Evolutionary conservation across 2,797 vertebrate species (phyloP), one percentile per base, ranked within the genome.

Genomic region (Falco berigora): DNA sequence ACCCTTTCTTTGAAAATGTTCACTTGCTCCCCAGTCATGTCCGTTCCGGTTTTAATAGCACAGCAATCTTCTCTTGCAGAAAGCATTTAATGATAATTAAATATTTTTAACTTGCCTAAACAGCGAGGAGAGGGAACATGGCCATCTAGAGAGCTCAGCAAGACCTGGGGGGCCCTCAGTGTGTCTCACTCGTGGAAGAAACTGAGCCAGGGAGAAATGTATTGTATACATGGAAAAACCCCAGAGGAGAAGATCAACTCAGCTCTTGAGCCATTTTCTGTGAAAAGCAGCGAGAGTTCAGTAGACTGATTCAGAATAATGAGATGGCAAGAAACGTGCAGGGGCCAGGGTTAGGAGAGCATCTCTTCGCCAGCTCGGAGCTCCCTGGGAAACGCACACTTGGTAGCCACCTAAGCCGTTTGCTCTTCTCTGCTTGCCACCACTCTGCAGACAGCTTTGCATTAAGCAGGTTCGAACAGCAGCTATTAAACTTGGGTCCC

Each of bases 51-150:
- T 92, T 68, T 36, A 92, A 87, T 1, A 92, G 75, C 59, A 3
- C n/a, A 10, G 86, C 71, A 69, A 78, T 86, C 88, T 88, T 46
- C 71, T 61, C 58, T 52, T 53, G 89, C 82, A 94, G 72, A 42
- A 68, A 75, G 94, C 58, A 17, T 30, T 79, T 90, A 67, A 55
- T 40, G 67, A 13, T 63, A 92, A 94, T 95, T 28, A 89, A 89
- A 40, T 16, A 27, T 32, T 73, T 84, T 38, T 44, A 32, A 66
- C 88, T 64, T 94, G 95, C 90, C 90, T 53, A 42, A 69, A 71
- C 68, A 90, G 56, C 0, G 6, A 76, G 59, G 46, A 87, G 88
- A 90, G 77, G 73, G 94, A 93, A 78, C 22, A 0, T 1, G 15
- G 88, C 75, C 87, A 67, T 14, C 19, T 19, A 36, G 88, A 86